Conservation (phyloP, 2,888 invertebrate genomes). For the Pasiphila rectangulata region DNA sequence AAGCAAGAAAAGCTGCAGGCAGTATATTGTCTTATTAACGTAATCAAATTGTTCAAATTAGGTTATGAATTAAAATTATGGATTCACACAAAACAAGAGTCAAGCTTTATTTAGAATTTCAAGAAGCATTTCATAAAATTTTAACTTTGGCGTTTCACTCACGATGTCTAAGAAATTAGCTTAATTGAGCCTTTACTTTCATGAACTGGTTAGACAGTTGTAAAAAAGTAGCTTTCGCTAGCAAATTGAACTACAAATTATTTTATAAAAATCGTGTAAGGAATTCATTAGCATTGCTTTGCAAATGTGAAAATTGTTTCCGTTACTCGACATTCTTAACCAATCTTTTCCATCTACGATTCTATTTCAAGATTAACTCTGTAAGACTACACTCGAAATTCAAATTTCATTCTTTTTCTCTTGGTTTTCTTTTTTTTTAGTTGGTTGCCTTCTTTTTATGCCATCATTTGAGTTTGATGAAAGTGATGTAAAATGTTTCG, state of each 20-base stretch:
- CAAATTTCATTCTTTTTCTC: constrained; percentile 11
- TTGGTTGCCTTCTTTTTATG: constrained; percentile 2
- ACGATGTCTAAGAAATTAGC: no score
- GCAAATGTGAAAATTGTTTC: constrained; percentile 33
- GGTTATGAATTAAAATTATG: no score
- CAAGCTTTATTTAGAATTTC: no score
- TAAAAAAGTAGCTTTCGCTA: not conserved
- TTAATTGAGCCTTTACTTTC: no score
- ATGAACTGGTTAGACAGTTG: not conserved
- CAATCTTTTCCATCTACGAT: constrained; percentile 20
- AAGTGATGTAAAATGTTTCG: constrained; percentile 23
- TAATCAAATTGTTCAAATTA: no score
- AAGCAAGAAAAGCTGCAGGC: no score
- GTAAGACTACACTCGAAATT: constrained; percentile 24
- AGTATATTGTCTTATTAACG: no score
- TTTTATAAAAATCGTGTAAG: constrained; percentile 25
- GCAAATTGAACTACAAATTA: constrained; percentile 13
- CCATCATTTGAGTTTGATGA: not conserved
- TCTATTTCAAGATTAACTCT: constrained; percentile 31
- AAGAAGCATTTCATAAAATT: no score
- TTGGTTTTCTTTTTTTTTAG: constrained; percentile 3
- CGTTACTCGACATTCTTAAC: constrained; percentile 37
- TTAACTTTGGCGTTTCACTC: no score
- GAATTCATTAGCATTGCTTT: constrained; percentile 32
- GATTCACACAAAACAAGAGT: no score